Percentiles rank a stretch among this genome's conserved stretches.
phyloP scores from a whole-genome alignment of 2,113 vertebrate species.

The Pelecanoides urinatrix region DNA sequence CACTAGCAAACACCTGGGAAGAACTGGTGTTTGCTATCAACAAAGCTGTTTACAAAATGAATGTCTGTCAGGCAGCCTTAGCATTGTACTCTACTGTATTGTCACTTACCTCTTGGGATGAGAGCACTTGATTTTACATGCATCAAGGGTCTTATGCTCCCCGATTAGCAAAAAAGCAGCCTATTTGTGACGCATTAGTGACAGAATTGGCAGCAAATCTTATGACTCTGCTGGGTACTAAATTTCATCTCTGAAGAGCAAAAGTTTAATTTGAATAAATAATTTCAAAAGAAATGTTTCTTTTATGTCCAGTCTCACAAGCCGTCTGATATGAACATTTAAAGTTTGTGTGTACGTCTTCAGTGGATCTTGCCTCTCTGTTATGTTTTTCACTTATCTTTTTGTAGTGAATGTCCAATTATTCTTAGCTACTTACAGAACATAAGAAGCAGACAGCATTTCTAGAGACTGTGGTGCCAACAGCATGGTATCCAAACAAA shows the following conservation, averaged over 20 bases:
- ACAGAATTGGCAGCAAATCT: neutral
- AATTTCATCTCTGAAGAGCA: neutral
- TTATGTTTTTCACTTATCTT: neutral
- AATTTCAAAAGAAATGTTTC: neutral
- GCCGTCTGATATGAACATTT: fast-evolving
- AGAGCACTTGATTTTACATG: neutral
- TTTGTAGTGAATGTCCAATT: neutral
- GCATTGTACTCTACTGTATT: neutral
- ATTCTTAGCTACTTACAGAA: neutral
- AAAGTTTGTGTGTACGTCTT: neutral
- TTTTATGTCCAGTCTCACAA: neutral
- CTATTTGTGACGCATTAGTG: neutral
- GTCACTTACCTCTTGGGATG: neutral
- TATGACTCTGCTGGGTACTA: neutral
- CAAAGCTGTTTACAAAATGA: neutral
- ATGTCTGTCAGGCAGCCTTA: neutral
- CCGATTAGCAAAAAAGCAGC: neutral
- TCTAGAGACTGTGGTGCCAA: neutral
- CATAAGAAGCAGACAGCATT: neutral
- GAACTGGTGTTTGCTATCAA: neutral
- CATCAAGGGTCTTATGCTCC: neutral
- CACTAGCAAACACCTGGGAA: neutral
- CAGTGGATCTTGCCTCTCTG: neutral
- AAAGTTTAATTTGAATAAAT: neutral
- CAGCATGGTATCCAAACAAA: neutral